Evolutionary conservation across 2,888 invertebrate species (phyloP).

Genomic region (Melanchra persicariae): DNA sequence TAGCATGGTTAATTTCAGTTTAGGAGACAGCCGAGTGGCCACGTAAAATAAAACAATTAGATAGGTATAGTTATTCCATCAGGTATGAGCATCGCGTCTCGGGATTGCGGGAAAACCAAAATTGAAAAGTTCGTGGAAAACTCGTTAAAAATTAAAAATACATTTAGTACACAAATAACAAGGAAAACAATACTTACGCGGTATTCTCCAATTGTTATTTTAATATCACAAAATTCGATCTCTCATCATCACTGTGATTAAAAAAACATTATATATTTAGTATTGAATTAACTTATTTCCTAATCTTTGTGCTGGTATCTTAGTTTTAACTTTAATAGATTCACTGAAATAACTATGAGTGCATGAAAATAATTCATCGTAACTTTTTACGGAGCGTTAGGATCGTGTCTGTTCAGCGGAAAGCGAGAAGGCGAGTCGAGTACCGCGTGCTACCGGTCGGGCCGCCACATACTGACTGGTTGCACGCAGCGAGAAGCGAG

Average conservation of each 20-base stretch:
- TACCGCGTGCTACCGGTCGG: constrained; percentile 76
- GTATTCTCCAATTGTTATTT: constrained; percentile 58
- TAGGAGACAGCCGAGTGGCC: neutral
- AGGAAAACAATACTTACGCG: constrained; percentile 65
- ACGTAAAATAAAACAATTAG: neutral
- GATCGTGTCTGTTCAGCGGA: constrained; percentile 76
- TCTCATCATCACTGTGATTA: constrained; percentile 70
- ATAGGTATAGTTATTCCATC: neutral
- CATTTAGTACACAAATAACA: constrained; percentile 27
- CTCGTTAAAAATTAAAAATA: constrained; percentile 9
- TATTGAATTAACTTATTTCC: constrained; percentile 66
- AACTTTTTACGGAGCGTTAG: constrained; percentile 69
- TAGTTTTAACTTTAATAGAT: constrained; percentile 66
- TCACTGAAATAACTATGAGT: constrained; percentile 68
- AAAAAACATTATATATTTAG: constrained; percentile 63
- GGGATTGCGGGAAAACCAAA: neutral
- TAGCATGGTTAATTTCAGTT: constrained; percentile 13
- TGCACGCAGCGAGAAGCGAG: constrained; percentile 18
- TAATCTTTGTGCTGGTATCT: constrained; percentile 66
- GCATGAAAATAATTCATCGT: constrained; percentile 74
- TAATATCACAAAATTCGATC: constrained; percentile 66
- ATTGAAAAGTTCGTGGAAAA: neutral
- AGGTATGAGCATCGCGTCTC: neutral
- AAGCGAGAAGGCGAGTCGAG: constrained; percentile 62
- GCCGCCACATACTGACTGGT: constrained; percentile 80